These are phyloP conservation scores for Gambusia yucatana DNA, from an alignment of 2,797 vertebrate species.

Conservation along the genomic window DNA sequence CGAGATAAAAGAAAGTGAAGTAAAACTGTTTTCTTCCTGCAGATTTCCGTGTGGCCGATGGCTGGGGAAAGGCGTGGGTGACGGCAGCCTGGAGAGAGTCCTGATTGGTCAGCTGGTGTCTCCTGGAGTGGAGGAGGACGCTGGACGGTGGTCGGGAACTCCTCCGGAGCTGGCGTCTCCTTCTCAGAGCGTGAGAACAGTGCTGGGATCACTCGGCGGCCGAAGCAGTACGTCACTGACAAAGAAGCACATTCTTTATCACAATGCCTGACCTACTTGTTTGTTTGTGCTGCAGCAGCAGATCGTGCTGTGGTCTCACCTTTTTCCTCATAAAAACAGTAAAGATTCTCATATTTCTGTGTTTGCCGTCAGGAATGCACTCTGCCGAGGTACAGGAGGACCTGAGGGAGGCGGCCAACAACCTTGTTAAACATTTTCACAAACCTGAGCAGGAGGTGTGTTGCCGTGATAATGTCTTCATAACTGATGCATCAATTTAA, in stretches of 20 bases:
- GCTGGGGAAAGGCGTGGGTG: constrained; percentile 95
- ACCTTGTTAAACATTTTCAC: constrained; percentile 97
- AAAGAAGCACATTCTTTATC: constrained; percentile 57
- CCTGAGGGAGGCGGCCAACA: constrained; percentile 95
- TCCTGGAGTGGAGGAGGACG: constrained; percentile 87
- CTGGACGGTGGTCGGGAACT: constrained; percentile 89
- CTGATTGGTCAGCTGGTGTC: constrained; percentile 94
- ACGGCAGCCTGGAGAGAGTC: constrained; percentile 93
- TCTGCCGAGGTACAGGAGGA: constrained; percentile 94
- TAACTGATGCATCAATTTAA: constrained; percentile 7
- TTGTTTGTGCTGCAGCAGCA: constrained; percentile 27
- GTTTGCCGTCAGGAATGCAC: constrained; percentile 84
- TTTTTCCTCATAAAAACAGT: constrained; percentile 19
- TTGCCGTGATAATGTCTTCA: neutral
- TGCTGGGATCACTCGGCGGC: constrained; percentile 90
- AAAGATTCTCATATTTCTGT: constrained; percentile 10
- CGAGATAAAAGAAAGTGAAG: neutral
- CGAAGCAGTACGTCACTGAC: constrained; percentile 85
- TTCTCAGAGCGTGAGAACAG: constrained; percentile 84
- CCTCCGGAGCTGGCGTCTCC: constrained; percentile 95
- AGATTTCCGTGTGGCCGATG: constrained; percentile 97
- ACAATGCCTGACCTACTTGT: constrained; percentile 71
- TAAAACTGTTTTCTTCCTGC: constrained; percentile 6
- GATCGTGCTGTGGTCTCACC: constrained; percentile 37
- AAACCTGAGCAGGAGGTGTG: constrained; percentile 98